phyloP scores from a whole-genome alignment of 2,113 vertebrate species.

The Gadus chalcogrammus region DNA sequence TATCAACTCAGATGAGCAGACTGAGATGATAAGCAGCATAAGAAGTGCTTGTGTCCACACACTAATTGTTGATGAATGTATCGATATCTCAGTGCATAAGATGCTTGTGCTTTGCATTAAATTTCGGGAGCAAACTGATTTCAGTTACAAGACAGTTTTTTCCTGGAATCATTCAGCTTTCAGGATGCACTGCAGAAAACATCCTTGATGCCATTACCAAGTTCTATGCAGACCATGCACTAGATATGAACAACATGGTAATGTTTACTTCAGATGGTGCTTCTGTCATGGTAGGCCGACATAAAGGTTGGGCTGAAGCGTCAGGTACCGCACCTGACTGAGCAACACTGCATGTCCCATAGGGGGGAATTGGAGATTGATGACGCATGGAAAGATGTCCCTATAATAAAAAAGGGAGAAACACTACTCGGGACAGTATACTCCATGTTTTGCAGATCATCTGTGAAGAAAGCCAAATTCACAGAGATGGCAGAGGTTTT shows the following conservation, averaged over 20 bases:
- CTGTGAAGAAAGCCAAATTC: conserved; percentile 22
- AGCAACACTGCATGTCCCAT: conserved; percentile 8
- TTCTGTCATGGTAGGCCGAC: background rate
- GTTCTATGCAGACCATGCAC: conserved; percentile 1
- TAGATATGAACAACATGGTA: conserved; percentile 28
- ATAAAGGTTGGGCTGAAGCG: too few species aligned
- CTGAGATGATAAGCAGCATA: too few species aligned
- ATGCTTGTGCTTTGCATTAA: conserved; percentile 1
- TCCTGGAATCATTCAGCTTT: too few species aligned
- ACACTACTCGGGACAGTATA: conserved; percentile 27
- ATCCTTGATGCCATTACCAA: conserved; percentile 20
- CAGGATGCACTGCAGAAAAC: background rate
- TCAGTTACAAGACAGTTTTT: too few species aligned
- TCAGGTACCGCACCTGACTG: conserved; percentile 1
- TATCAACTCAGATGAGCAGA: too few species aligned
- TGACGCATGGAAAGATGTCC: conserved; percentile 23
- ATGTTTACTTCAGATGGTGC: background rate
- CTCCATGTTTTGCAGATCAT: conserved; percentile 21
- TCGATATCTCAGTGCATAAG: too few species aligned
- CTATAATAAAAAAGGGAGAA: conserved; percentile 16
- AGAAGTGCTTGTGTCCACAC: background rate
- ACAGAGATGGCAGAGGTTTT: background rate
- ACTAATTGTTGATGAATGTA: conserved; percentile 26
- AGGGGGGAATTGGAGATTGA: conserved; percentile 25
- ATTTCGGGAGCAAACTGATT: conserved; percentile 14